Percentiles rank a stretch among this genome's conserved stretches.
These are phyloP conservation scores for Drosophila ironensis DNA, from an alignment of 1,140 invertebrate species.

Conservation along the genomic window DNA sequence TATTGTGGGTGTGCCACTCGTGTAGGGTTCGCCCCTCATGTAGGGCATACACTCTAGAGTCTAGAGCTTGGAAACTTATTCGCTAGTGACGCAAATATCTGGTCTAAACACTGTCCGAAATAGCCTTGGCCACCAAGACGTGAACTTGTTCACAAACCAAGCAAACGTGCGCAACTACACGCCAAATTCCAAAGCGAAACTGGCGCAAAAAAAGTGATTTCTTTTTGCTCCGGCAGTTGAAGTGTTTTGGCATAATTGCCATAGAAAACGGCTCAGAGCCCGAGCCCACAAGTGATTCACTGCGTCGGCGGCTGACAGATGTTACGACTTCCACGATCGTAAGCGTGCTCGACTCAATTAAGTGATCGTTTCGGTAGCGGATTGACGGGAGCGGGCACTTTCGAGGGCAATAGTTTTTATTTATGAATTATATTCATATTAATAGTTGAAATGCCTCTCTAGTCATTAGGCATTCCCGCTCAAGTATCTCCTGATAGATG, in stretches of 20 bases:
- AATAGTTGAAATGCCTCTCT: too few relatives aligned
- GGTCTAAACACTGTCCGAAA: constrained; percentile 27
- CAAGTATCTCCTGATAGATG: too few relatives aligned
- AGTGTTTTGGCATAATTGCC: constrained; percentile 68
- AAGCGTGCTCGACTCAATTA: constrained; percentile 33
- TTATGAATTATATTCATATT: too few relatives aligned
- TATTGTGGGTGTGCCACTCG: constrained; percentile 17
- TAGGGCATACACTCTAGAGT: constrained; percentile 35
- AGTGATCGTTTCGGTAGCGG: constrained; percentile 27
- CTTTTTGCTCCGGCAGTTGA: constrained; percentile 31
- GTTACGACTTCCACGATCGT: constrained; percentile 10
- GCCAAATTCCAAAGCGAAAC: constrained; percentile 45
- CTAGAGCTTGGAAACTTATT: constrained; percentile 40
- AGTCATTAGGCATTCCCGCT: too few relatives aligned
- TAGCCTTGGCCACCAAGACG: constrained; percentile 12
- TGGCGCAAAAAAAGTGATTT: constrained; percentile 36
- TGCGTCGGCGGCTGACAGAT: constrained; percentile 31
- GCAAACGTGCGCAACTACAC: constrained; percentile 61
- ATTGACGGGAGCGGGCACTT: too few relatives aligned
- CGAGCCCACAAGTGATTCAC: constrained; percentile 21
- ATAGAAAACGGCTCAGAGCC: constrained; percentile 19
- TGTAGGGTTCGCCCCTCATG: constrained; percentile 12
- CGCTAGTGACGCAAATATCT: constrained; percentile 49
- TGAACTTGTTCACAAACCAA: constrained; percentile 42
- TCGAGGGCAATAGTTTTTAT: too few relatives aligned